These are phyloP conservation scores for Microcebus tavaratra DNA, from an alignment of 2,113 vertebrate species.

Conservation along the genomic window DNA sequence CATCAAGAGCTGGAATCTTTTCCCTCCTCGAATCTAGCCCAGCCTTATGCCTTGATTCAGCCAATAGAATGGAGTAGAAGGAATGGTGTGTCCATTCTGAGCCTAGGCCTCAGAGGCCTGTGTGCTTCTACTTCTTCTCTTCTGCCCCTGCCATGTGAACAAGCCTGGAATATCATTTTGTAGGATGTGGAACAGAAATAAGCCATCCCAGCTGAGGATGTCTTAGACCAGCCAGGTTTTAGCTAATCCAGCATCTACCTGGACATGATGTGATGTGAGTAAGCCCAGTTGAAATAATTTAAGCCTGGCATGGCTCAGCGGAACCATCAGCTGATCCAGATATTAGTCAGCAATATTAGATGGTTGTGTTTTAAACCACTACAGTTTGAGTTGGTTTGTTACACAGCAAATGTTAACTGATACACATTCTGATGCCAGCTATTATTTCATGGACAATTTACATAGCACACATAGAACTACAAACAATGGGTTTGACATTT, in stretches of 20 bases:
- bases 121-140: neutral
- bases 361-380: neutral
- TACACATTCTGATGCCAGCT: neutral
- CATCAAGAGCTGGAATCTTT: neutral
- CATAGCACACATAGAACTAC: neutral
- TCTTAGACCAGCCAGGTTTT: neutral
- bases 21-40: neutral
- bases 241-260: neutral
- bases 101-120: neutral
- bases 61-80: neutral
- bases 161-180: neutral
- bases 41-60: neutral
- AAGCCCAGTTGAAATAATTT: neutral
- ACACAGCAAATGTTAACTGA: neutral
- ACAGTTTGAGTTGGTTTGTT: conserved; percentile 8
- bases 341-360: neutral
- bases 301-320: neutral
- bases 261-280: neutral
- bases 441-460: conserved; percentile 31
- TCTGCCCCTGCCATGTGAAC: neutral
- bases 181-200: neutral
- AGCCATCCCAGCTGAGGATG: neutral
- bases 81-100: neutral
- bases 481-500: neutral
- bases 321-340: neutral